These are phyloP conservation scores for Porphyrio hochstetteri DNA, from an alignment of 2,113 vertebrate genomes.

Conservation along the genomic window DNA sequence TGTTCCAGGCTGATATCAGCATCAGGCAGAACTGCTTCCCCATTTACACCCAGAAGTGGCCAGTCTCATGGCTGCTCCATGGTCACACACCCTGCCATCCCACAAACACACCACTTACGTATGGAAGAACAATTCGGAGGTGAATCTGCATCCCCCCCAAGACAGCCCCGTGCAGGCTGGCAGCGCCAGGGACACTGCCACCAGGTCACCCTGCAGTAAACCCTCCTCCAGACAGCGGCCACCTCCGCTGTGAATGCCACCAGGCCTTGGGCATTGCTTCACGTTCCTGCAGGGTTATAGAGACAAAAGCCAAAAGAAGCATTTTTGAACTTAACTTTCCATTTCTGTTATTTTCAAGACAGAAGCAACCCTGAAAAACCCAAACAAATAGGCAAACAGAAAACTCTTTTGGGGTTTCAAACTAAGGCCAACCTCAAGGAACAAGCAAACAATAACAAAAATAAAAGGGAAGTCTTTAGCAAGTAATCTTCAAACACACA, in stretches of 20 bases:
- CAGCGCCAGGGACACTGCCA: background rate
- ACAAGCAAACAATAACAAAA: background rate
- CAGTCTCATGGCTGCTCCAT: background rate
- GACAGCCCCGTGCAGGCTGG: accelerated
- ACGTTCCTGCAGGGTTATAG: background rate
- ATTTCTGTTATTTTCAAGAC: background rate
- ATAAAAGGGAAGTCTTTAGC: background rate
- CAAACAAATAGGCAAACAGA: background rate
- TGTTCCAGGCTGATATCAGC: background rate
- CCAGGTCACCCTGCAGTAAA: background rate
- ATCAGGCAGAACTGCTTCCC: background rate
- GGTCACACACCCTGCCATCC: background rate
- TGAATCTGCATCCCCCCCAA: background rate
- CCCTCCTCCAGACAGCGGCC: accelerated
- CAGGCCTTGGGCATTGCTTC: background rate
- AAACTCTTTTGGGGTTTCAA: background rate
- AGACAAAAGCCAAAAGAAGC: background rate
- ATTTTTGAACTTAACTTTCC: background rate
- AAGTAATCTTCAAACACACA: background rate
- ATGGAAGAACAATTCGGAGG: background rate
- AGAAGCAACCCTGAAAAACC: background rate
- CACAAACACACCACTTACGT: background rate
- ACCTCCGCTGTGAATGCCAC: background rate
- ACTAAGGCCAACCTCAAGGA: background rate
- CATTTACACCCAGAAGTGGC: background rate